Evolutionary conservation across 2,797 vertebrate genomes (phyloP), one percentile per base, ranked within the genome.

Genomic region (Orientallactaga sibirica): DNA sequence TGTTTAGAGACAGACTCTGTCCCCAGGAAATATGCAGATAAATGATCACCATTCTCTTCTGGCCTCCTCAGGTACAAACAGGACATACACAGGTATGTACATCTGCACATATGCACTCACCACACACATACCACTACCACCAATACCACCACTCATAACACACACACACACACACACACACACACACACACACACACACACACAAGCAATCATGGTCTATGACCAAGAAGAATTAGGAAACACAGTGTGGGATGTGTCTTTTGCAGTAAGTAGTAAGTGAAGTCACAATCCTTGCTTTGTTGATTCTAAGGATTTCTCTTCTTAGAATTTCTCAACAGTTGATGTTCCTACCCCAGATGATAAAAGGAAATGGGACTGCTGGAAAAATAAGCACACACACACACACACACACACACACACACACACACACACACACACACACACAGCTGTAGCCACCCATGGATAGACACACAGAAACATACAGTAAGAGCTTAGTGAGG

Each of bases 331-430:
- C 80, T 85, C 80, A 82, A 64, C 37, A 67, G 19, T 48, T 78
- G 9, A 71, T 91, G 22, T 29, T 70, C 25, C 12, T 94, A 10
- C 6, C 15, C 20, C 20, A 68, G 10, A 82, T 2, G 1, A 84
- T 80, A 52, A 91, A 84, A 81, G 2, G 41, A 91, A 92, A 91
- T 61, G 84, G 71, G 94, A 76, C 9, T 87, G 48, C 2, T 81
- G 24, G 19, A 48, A 24, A 78, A 91, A 68, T 29, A 92, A 82
- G 12, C 29, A 91, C 77, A 29, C 24, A 67, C 22, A 25, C 48
- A 48, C n/a, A 73, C 4, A 29, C 15, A 8, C 27, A 41, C 29
- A 52, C 16, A 91, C 77, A 29, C 25, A 41, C 7, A 29, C 10
- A 37, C 10, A 33, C 48, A 66, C 76, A 27, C 5, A 27, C 19